Evolutionary conservation across 2,888 invertebrate species (phyloP), one percentile per base, ranked within the genome.

Genomic region (Adelognathus sp.): DNA sequence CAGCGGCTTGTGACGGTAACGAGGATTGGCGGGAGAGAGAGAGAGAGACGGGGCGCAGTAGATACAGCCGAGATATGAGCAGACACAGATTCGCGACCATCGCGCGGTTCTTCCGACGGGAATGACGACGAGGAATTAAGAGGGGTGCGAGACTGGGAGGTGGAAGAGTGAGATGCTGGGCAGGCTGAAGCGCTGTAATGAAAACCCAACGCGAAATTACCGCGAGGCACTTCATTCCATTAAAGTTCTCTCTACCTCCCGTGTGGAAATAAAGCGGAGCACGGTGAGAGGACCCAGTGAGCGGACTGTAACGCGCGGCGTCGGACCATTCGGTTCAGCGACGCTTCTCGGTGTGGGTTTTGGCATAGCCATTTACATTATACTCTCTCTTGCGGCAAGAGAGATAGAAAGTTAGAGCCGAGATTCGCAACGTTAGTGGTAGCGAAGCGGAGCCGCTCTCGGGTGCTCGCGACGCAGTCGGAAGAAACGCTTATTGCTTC

Each of bases 131-230:
- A 58, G 56, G 36, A 74, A 73, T 78, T 63, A 78, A 74, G 63
- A 41, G 63, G 21, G 3, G 39, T 27, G 63, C 7, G 29, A 29
- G 9, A 29, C n/a, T n/a, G n/a, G 16, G 21, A 29, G 52, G 39
- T 36, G 7, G 63, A 60, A 41, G 56, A 52, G 64, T 60, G 52
- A 74, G 50, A 52, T 16, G 70, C 27, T 58, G 33, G 31, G 66
- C 61, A 67, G 44, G 77, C 56, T 78, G 58, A 70, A 74, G 63
- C 70, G 66, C 66, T 75, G 77, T 82, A 82, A 82, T 82, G 81
- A 81, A 82, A 82, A 79, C 72, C 74, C 76, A 81, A 74, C 69
- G n/a, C n/a, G 77, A 76, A 81, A 82, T 81, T 79, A 81, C 76
- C 74, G 64, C 39, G 67, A 77, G 70, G 79, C 75, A 82, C 77